phyloP scores from a whole-genome alignment of 1,140 invertebrate species.

The Nasonia giraulti region DNA sequence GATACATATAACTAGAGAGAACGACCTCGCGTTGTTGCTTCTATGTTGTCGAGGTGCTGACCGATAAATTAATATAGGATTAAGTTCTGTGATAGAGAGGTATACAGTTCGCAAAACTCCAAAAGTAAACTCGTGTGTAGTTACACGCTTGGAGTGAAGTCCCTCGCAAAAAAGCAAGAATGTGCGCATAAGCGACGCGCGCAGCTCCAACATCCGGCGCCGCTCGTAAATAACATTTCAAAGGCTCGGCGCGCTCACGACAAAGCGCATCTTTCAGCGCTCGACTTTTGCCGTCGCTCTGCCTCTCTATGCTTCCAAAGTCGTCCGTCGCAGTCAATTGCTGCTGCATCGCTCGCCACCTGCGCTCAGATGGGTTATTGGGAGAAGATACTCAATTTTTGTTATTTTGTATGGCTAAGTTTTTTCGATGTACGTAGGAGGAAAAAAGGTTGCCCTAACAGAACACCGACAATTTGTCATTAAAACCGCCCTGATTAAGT shows the following conservation, averaged over 20 bases:
- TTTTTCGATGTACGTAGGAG: too few species aligned
- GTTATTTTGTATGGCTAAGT: too few species aligned
- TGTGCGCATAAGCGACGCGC: background rate
- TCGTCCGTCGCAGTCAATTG: background rate
- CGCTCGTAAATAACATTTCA: slow-evolving; percentile 46
- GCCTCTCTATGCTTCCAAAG: background rate
- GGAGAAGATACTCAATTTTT: too few species aligned
- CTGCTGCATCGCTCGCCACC: background rate
- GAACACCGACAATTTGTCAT: slow-evolving; percentile 30
- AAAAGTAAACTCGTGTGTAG: background rate
- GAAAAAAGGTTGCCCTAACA: too few species aligned
- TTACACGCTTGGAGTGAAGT: background rate
- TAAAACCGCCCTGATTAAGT: slow-evolving; percentile 12
- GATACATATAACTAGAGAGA: background rate
- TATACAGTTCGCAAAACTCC: too few species aligned
- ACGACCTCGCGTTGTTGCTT: background rate
- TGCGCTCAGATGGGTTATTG: too few species aligned
- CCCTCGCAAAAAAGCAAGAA: background rate
- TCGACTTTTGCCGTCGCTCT: background rate
- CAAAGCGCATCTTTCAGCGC: slow-evolving; percentile 33
- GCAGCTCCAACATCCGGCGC: slow-evolving; percentile 32
- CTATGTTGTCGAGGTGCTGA: too few species aligned
- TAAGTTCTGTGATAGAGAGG: too few species aligned
- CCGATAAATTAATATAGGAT: too few species aligned
- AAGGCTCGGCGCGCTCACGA: slow-evolving; percentile 10